phyloP scores from a whole-genome alignment of 1,140 invertebrate species.

The Aphaenogaster floridana region DNA sequence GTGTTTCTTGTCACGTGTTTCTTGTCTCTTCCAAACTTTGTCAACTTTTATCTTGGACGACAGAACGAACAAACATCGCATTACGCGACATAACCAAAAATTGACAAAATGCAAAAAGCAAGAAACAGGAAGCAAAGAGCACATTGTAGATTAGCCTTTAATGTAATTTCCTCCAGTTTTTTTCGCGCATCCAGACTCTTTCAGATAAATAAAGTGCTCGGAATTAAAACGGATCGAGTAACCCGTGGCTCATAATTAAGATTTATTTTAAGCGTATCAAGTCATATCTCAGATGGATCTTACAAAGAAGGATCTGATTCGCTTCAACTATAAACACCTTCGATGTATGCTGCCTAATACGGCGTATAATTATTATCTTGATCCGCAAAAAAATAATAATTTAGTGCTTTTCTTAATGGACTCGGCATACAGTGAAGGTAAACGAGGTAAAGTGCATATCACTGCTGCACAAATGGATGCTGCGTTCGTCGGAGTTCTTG shows the following conservation, averaged over 20 bases:
- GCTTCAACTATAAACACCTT: no score
- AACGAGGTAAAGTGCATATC: constrained; percentile 24
- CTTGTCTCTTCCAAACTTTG: no score
- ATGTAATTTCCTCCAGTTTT: neutral
- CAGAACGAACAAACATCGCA: no score
- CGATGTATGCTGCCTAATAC: neutral
- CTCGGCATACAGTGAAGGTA: neutral
- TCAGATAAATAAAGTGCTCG: neutral
- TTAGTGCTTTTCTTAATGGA: neutral
- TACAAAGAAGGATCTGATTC: neutral
- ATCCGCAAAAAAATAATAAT: constrained; percentile 3
- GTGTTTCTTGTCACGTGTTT: no score
- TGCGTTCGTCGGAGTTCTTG: neutral
- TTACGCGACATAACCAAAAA: no score
- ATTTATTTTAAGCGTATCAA: constrained; percentile 1
- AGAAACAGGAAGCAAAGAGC: no score
- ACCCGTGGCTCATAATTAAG: neutral
- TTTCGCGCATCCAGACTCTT: neutral
- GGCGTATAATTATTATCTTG: neutral
- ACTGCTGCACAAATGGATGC: neutral
- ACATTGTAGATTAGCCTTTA: no score
- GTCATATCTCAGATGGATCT: neutral
- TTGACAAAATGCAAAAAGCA: no score
- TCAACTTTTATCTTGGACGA: no score
- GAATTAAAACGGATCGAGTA: neutral